Base-by-base conservation (phyloP, 2,888 invertebrate genomes). In the Diplolepis rosae region DNA sequence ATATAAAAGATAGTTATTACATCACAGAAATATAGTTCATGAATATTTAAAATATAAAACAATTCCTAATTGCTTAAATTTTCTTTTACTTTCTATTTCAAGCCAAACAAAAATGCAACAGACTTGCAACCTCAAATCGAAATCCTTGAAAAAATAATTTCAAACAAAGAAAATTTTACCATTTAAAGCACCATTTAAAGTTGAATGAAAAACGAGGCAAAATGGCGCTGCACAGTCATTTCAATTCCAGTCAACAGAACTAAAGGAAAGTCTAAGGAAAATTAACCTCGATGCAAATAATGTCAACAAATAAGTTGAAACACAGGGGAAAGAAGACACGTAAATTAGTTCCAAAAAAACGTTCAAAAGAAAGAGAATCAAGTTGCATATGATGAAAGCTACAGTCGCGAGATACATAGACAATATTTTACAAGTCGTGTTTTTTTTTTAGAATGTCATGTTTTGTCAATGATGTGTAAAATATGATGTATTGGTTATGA, bases 381-480 rank as follows among this genome's bases (percentile, higher is more conserved):
- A 81, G 77, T 79, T 80, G 80, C 79, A 80, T 77, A 80, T 72
- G 73, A 35, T 22, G 39, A 42, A 61, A 78, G 83, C 74, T 80
- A 79, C 80, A 81, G 80, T 81, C 81, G 80, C 71, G 75, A 80
- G 75, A 70, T 69, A 79, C 42, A 50, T 65, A 66, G 24, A 51
- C 74, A 68, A 74, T 9, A 74, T 73, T 54, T 70, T 51, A 72
- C 15, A 65, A 72, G 65, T 39, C 56, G 52, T 70, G 65, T 39
- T 61, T 24, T 35, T 18, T 45, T 39, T 61, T 18, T 39, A 42
- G n/a, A 7, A 39, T 35, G 35, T 35, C 22, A 11, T 28, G 28
- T 79, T 79, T 73, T 81, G 77, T 79, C 78, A 78, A 77, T 77
- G 69, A 77, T 71, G 77, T 80, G 73, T 77, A 69, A 32, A 67